phyloP scores from a whole-genome alignment of 2,888 invertebrate genomes.

The Nymphalis polychloros region DNA sequence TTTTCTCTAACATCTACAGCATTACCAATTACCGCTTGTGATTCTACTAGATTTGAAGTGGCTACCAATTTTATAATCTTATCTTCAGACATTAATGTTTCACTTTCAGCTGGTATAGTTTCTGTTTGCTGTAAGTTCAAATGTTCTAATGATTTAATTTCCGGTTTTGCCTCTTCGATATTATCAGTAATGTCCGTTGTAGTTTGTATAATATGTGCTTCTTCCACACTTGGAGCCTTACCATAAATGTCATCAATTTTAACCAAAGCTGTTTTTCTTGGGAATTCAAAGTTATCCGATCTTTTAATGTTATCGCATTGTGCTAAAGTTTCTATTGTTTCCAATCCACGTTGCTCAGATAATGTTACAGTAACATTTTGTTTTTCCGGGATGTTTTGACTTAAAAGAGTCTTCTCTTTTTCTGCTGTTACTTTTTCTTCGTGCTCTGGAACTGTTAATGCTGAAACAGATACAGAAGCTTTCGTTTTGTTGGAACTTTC shows the following conservation, averaged over 20 bases:
- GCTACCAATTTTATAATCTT: slow-evolving; percentile 58
- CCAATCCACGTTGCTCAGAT: slow-evolving; percentile 73
- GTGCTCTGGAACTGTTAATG: slow-evolving; percentile 81
- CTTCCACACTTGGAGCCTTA: slow-evolving; percentile 65
- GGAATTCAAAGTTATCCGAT: slow-evolving; percentile 68
- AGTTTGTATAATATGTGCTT: slow-evolving; percentile 61
- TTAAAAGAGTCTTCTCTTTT: slow-evolving; percentile 76
- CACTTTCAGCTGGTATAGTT: slow-evolving; percentile 76
- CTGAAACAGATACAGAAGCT: slow-evolving; percentile 66
- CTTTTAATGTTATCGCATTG: slow-evolving; percentile 76
- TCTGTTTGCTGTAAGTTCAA: slow-evolving; percentile 75
- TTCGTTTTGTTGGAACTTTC: slow-evolving; percentile 59
- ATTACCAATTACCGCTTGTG: slow-evolving; percentile 80
- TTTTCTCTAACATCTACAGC: slow-evolving; percentile 79
- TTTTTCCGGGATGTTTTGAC: slow-evolving; percentile 62
- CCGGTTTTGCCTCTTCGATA: slow-evolving; percentile 48
- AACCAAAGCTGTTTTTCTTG: slow-evolving; percentile 56
- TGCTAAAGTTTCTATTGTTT: slow-evolving; percentile 79
- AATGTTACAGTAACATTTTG: slow-evolving; percentile 69
- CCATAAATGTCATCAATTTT: slow-evolving; percentile 71
- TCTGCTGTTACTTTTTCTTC: slow-evolving; percentile 82
- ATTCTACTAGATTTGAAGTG: slow-evolving; percentile 73
- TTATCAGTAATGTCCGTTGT: slow-evolving; percentile 56
- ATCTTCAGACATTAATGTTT: slow-evolving; percentile 60
- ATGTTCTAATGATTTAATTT: slow-evolving; percentile 59